Percentiles rank a stretch among this genome's conserved stretches.
phyloP scores from a whole-genome alignment of 2,888 invertebrate genomes.

The Dynastes tityus region DNA sequence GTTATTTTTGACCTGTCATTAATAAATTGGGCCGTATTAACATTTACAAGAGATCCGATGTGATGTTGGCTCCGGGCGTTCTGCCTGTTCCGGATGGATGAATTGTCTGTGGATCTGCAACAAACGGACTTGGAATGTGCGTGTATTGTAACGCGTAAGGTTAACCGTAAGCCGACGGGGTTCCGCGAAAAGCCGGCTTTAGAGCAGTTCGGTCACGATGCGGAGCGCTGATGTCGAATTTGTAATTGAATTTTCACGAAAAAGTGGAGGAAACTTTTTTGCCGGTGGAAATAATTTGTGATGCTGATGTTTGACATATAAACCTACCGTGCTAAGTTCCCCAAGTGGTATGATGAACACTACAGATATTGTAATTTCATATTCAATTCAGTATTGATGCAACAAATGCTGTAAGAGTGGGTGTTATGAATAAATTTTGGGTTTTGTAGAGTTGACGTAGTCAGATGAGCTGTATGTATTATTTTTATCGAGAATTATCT shows the following conservation, averaged over 20 bases:
- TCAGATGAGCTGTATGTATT: too few relatives aligned
- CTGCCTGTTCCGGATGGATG: slow-evolving; percentile 64
- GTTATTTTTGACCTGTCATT: slow-evolving; percentile 70
- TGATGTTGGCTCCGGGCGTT: slow-evolving; percentile 62
- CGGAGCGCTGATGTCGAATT: slow-evolving; percentile 23
- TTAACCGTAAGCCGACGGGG: background rate
- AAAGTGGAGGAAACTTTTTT: slow-evolving; percentile 8
- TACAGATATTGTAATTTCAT: too few relatives aligned
- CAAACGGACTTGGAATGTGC: slow-evolving; percentile 46
- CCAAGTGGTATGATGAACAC: too few relatives aligned
- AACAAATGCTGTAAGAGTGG: too few relatives aligned
- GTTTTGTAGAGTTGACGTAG: too few relatives aligned
- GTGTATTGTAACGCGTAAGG: slow-evolving; percentile 34
- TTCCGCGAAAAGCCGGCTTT: background rate
- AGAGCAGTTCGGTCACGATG: background rate
- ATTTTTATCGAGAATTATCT: too few relatives aligned
- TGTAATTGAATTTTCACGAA: slow-evolving; percentile 21
- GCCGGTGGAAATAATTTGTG: background rate
- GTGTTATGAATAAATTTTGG: too few relatives aligned
- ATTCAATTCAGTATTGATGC: too few relatives aligned
- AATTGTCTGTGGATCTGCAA: slow-evolving; percentile 54
- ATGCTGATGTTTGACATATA: background rate
- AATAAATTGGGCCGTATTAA: slow-evolving; percentile 67
- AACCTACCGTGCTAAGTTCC: background rate
- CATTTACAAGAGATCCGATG: slow-evolving; percentile 65